Conservation (phyloP, 2,797 vertebrate species). For the Anguilla megastoma region DNA sequence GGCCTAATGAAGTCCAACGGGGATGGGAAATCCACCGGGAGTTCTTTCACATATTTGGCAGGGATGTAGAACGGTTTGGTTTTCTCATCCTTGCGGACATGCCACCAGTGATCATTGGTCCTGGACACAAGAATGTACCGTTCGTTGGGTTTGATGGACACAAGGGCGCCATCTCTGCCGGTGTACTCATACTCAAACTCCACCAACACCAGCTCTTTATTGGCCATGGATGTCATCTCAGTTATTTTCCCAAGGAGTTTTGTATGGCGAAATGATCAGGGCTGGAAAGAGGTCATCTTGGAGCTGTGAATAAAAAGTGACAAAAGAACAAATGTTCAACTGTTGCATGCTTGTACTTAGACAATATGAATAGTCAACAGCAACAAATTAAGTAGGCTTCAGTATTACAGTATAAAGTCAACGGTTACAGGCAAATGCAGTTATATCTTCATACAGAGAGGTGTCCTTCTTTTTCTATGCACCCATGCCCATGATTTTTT, state of each 20-base stretch:
- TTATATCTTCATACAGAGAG: constrained; percentile 11
- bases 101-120: constrained; percentile 94
- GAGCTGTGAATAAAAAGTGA: constrained; percentile 51
- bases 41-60: constrained; percentile 85
- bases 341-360: not conserved
- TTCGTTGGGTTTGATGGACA: constrained; percentile 87
- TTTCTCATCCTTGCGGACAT: constrained; percentile 79
- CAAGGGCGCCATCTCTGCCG: constrained; percentile 78
- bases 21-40: constrained; percentile 39
- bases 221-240: constrained; percentile 29
- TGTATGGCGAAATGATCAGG: constrained; percentile 36
- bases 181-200: constrained; percentile 86
- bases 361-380: not conserved
- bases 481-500: not conserved
- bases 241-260: not conserved
- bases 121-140: constrained; percentile 85
- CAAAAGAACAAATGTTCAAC: not conserved
- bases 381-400: not conserved
- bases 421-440: not conserved
- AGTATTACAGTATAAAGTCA: not conserved
- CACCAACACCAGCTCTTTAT: constrained; percentile 71
- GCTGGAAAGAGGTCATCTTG: constrained; percentile 43
- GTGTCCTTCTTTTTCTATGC: constrained; percentile 9
- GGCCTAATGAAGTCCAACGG: constrained; percentile 1
- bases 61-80: constrained; percentile 87